Base-by-base conservation (phyloP, 1,140 invertebrate genomes). In the Leucophenga varia region DNA sequence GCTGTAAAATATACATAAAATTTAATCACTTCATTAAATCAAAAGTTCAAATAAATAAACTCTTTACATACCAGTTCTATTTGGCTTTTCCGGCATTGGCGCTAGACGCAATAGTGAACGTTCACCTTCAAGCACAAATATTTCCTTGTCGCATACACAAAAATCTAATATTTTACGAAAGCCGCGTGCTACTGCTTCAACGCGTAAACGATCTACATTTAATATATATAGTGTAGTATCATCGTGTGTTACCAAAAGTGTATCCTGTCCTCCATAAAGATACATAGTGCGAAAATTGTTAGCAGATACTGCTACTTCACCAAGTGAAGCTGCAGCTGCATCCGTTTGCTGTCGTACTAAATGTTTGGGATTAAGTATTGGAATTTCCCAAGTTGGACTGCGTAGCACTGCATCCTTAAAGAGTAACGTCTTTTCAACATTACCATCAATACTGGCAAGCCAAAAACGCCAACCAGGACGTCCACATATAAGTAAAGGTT, bases 381-480 rank as follows among this genome's bases (percentile, higher is more conserved):
- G 80, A 20, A 86, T 84, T 60, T 86, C 80, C 40, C 81, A 75
- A 5, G 56, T 77, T 61, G 82, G 78, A 53, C 80, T 79, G 56
- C 79, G 79, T 16, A 78, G 72, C 42, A 86, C 74, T 7, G 83
- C 79, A 41, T 87, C 85, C 78, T 90, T 91, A 67, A 93, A 92
- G 10, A 93, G 82, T 20, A 91, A 76, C 1, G 91, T 94, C 77
- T 90, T 86, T n/a, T 82, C 71, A n/a, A 95, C 91, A 59, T 81
- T 81, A 6, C 91, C 91, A 47, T 78, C 64, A 43, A 80, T 76
- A 75, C 89, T 84, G 9, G 90, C 85, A 51, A 88, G 79, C 92
- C 92, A 95, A 43, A 94, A 77, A 32, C 91, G 77, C 35, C 89
- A 76, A 14, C 90, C 89, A 19, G 89, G 86, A 40, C 91, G 80